These are phyloP conservation scores for Octodonta nipae DNA, from an alignment of 2,888 invertebrate species.

Conservation along the genomic window DNA sequence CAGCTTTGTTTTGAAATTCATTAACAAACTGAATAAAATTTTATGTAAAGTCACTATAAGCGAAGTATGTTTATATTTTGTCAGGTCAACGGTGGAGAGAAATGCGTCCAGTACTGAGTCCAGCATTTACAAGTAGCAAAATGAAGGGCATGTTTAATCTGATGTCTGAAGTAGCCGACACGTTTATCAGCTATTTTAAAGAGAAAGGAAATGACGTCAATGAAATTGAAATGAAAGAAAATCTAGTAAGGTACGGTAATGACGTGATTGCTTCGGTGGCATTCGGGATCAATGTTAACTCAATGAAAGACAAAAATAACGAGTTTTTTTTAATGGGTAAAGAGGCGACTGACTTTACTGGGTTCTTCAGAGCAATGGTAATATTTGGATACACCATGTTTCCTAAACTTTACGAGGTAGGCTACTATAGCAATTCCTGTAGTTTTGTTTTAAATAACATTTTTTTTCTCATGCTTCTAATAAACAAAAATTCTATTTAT, in stretches of 20 bases:
- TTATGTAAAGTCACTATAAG: no score
- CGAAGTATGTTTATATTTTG: no score
- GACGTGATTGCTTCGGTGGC: background rate
- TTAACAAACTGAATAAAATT: no score
- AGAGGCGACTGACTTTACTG: no score
- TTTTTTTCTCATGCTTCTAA: no score
- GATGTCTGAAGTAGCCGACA: background rate
- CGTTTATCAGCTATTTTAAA: background rate
- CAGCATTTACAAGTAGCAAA: constrained; percentile 45
- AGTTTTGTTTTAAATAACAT: no score
- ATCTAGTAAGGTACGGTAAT: background rate
- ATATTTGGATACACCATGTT: no score
- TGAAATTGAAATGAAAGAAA: background rate
- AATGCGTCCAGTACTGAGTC: constrained; percentile 40
- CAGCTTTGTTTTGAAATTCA: no score
- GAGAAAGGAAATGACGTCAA: background rate
- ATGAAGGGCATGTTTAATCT: constrained; percentile 37
- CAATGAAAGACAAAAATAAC: background rate
- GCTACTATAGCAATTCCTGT: no score
- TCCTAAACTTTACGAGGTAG: no score
- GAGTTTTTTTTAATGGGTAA: background rate
- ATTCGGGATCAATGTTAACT: background rate
- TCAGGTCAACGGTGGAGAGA: constrained; percentile 23
- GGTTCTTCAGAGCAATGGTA: no score
- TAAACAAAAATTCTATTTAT: no score